phyloP scores from a whole-genome alignment of 2,797 vertebrate genomes.

The Periophthalmus magnuspinnatus region DNA sequence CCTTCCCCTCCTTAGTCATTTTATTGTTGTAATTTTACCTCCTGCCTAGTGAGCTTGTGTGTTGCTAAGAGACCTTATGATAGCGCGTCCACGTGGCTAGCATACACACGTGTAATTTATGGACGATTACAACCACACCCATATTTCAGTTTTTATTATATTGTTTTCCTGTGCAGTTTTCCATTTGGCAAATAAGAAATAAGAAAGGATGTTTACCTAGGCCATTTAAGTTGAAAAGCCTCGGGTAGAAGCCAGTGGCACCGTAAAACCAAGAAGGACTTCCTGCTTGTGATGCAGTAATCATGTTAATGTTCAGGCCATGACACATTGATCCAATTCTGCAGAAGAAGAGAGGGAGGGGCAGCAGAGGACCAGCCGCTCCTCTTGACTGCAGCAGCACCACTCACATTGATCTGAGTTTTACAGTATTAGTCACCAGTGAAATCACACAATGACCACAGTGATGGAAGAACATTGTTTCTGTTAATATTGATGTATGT shows the following conservation, averaged over 20 bases:
- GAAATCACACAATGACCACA: neutral
- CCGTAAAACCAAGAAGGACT: constrained; percentile 21
- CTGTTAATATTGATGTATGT: neutral
- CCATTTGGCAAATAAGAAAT: constrained; percentile 18
- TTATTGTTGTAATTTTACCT: constrained; percentile 6
- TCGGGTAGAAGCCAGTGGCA: constrained; percentile 12
- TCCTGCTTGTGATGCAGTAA: constrained; percentile 64
- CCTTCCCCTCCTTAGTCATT: neutral
- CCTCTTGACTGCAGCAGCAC: constrained; percentile 15
- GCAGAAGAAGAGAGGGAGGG: constrained; percentile 23
- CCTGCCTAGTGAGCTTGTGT: constrained; percentile 21
- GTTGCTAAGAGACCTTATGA: constrained; percentile 43
- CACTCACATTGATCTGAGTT: constrained; percentile 16
- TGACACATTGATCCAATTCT: constrained; percentile 70
- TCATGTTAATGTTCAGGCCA: constrained; percentile 66
- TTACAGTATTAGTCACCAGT: neutral
- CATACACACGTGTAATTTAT: neutral
- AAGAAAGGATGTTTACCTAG: constrained; percentile 17
- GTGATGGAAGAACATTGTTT: neutral
- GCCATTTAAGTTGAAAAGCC: constrained; percentile 44
- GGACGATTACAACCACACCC: constrained; percentile 4
- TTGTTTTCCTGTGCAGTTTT: constrained; percentile 9
- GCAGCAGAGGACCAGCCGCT: constrained; percentile 28
- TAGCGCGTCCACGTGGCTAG: constrained; percentile 16
- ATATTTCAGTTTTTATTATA: neutral